Conservation (phyloP, 1,140 invertebrate genomes). For the Zaprionus kolodkinae region DNA sequence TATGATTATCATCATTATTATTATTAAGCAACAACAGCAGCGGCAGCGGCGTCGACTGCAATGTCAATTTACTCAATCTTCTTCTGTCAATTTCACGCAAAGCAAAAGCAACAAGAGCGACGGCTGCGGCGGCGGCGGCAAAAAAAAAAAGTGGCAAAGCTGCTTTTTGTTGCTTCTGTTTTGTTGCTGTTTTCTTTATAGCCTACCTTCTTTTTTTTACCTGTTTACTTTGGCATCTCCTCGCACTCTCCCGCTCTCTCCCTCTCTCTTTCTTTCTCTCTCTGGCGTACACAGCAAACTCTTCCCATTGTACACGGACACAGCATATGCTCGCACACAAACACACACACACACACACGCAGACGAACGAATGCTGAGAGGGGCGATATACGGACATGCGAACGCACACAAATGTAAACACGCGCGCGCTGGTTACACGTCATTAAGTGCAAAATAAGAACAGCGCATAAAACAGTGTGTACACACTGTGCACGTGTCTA, state of each 20-base stretch:
- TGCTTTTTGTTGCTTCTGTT: constrained; percentile 63
- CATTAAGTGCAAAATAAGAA: constrained; percentile 81
- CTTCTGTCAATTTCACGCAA: constrained; percentile 42
- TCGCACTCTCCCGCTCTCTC: background rate
- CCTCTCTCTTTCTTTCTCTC: background rate
- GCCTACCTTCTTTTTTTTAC: constrained; percentile 70
- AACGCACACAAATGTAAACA: constrained; percentile 62
- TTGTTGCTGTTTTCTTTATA: constrained; percentile 66
- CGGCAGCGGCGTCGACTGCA: constrained; percentile 1
- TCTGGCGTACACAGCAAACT: constrained; percentile 40
- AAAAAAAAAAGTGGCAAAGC: constrained; percentile 69
- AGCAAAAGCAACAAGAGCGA: constrained; percentile 35
- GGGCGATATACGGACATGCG: constrained; percentile 12
- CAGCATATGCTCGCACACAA: constrained; percentile 26
- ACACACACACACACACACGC: constrained; percentile 16
- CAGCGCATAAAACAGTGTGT: constrained; percentile 62
- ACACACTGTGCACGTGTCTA: background rate
- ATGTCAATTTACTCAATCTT: constrained; percentile 52
- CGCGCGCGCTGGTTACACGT: constrained; percentile 72
- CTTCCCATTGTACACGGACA: constrained; percentile 43
- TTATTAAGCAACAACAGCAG: background rate
- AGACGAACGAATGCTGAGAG: no score
- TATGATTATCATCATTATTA: constrained; percentile 45
- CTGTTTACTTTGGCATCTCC: constrained; percentile 69
- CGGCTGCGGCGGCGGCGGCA: background rate